Evolutionary conservation across 2,113 vertebrate species (phyloP), one percentile per base, ranked within the genome.

Genomic region (Stigmatopora nigra): DNA sequence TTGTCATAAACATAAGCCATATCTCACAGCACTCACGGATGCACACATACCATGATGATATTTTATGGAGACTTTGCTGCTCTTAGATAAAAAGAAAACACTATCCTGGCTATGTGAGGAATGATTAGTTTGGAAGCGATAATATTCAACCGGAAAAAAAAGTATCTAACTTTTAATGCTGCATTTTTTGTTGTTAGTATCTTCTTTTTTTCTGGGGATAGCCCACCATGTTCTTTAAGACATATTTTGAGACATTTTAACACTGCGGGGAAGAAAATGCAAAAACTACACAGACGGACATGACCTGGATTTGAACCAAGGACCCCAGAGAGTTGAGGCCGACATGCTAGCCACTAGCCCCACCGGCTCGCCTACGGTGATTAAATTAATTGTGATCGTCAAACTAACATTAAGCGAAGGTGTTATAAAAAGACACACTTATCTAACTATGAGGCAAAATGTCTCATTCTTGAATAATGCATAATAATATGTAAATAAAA

Each of bases 71-170:
- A 79, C 84, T 61, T 60, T 74, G 65, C 67, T 59, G 64, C 82
- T 77, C 69, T 64, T 72, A 71, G 56, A 16, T 64, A 12, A 38
- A 71, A 71, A 65, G 64, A 58, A 75, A 86, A 81, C 78, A 84
- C 72, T 36, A 47, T 63, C 53, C 1, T 57, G 69, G 69, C 25
- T 52, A 88, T 89, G 64, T 47, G 4, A 74, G 25, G 82, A 88
- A 90, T 89, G 81, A 73, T 63, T 81, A 58, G 75, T 82, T 78
- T 80, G 45, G 53, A 73, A 69, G 52, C 51, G 9, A 74, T 5
- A 41, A 59, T 36, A 69, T 63, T 31, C 0, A 62, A 75, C n/a
- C n/a, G n/a, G n/a, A 65, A 49, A 59, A 55, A 41, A n/a, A 58
- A 58, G 9, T 41, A 9, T 15, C 36, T 0, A 36, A n/a, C 7